Evolutionary conservation across 2,113 vertebrate genomes (phyloP), one percentile per base, ranked within the genome.

Genomic region (Panthera tigris): DNA sequence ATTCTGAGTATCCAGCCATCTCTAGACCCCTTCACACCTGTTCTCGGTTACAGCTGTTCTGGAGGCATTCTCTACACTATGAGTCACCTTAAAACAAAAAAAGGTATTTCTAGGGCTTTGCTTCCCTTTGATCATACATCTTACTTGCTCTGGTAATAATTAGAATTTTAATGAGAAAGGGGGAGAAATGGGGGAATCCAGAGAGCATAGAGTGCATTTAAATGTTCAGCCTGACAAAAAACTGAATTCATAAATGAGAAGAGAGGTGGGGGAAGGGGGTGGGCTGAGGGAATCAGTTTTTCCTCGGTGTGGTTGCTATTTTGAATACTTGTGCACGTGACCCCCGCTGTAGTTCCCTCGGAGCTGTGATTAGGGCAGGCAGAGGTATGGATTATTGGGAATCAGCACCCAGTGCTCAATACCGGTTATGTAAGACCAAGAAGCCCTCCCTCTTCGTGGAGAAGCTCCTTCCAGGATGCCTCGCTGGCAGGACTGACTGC

Each of bases 91-190:
- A 94, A 98, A 96, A 94, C 87, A 93, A 97, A 76, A 97, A 76
- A 98, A 98, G 94, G 94, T 95, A 93, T 94, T 94, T 96, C 96
- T 81, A 97, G 81, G 84, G 84, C 89, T 84, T 80, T 91, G 88
- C 79, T 63, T 98, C 69, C 96, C 92, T 98, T 97, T 96, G 95
- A 94, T 96, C 71, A 19, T n/a, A 19, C 1, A 81, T 96, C 89
- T 98, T 66, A 41, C 94, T 98, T 84, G 83, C 63, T 78, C 96
- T 97, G 97, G 85, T 89, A 97, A 91, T 92, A 97, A 98, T 96
- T 92, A 97, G 91, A 85, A 97, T 91, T 95, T 97, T 97, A 97
- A 98, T 84, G 41, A 95, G 97, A 96, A 97, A 92, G 65, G 85
- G 73, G 95, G 74, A 65, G 76, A 12, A 18, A 55, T 65, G 68